A percentile compares a stretch with the other conserved stretches of the same genome.
phyloP scores from a whole-genome alignment of 2,113 vertebrate species.

The Rattus norvegicus region DNA sequence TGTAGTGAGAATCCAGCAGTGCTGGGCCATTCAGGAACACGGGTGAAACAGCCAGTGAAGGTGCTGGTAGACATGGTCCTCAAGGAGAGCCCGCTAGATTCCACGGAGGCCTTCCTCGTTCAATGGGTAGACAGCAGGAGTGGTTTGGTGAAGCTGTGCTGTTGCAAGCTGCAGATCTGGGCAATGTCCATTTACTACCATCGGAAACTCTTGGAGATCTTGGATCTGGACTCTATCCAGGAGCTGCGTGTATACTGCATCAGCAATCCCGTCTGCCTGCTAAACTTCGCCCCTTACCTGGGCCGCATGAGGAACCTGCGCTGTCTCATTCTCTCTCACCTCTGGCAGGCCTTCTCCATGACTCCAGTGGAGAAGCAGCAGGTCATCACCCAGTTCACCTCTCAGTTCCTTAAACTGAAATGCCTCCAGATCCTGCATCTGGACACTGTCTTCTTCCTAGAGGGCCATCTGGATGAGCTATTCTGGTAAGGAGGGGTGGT shows the following conservation, averaged over 20 bases:
- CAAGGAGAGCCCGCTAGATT: accelerated
- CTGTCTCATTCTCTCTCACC: neutral
- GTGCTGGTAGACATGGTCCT: neutral
- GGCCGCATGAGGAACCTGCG: neutral
- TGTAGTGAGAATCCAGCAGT: neutral
- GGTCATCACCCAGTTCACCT: accelerated
- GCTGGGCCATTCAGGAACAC: accelerated
- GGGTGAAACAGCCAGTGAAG: neutral
- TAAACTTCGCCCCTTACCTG: neutral
- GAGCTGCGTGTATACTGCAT: neutral
- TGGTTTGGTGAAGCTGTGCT: neutral
- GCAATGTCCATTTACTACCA: accelerated
- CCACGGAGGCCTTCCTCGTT: neutral
- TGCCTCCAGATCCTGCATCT: accelerated
- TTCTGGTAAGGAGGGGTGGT: neutral
- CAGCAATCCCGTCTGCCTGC: neutral
- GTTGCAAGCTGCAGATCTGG: neutral
- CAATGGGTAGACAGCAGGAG: neutral
- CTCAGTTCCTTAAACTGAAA: neutral
- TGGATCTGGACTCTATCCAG: neutral
- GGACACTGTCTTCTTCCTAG: neutral
- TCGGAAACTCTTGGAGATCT: neutral
- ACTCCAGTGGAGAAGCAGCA: neutral
- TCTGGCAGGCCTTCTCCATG: accelerated
- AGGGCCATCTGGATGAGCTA: neutral